Percentiles rank a stretch among this genome's conserved stretches.
Conservation (phyloP, 2,797 vertebrate species). For the Spondyliosoma cantharus region DNA sequence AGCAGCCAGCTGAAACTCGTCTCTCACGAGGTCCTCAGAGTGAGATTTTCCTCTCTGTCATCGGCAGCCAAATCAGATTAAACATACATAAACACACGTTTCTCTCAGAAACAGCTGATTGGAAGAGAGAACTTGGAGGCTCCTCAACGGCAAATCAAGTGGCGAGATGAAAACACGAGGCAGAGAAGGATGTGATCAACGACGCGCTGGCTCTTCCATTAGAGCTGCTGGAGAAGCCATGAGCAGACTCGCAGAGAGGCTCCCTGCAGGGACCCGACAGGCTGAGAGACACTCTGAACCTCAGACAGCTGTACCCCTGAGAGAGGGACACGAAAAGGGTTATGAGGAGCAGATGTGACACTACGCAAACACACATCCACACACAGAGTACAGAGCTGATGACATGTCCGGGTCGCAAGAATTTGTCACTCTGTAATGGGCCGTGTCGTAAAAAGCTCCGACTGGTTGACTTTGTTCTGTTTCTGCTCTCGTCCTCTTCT, state of each 20-base stretch:
- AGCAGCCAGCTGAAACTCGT: background rate
- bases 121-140: constrained; percentile 51
- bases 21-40: background rate
- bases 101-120: constrained; percentile 2
- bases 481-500: constrained; percentile 3
- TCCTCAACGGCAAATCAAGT: constrained; percentile 67
- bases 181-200: constrained; percentile 32
- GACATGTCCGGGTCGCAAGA: constrained; percentile 73
- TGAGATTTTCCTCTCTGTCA: constrained; percentile 8
- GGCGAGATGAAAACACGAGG: constrained; percentile 21
- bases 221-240: constrained; percentile 26
- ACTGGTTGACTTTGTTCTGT: constrained; percentile 3
- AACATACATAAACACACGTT: background rate
- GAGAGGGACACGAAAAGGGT: constrained; percentile 45
- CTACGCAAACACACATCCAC: constrained; percentile 29
- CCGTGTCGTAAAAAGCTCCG: constrained; percentile 39
- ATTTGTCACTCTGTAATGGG: constrained; percentile 75
- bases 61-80: constrained; percentile 27
- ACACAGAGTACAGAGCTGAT: constrained; percentile 55
- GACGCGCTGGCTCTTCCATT: constrained; percentile 18
- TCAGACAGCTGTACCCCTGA: constrained; percentile 35
- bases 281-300: constrained; percentile 35
- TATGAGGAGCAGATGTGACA: constrained; percentile 74
- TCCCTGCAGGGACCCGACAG: constrained; percentile 26
- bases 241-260: constrained; percentile 28